Conservation (phyloP, 2,113 vertebrate genomes). For the Lucifuga dentata region DNA sequence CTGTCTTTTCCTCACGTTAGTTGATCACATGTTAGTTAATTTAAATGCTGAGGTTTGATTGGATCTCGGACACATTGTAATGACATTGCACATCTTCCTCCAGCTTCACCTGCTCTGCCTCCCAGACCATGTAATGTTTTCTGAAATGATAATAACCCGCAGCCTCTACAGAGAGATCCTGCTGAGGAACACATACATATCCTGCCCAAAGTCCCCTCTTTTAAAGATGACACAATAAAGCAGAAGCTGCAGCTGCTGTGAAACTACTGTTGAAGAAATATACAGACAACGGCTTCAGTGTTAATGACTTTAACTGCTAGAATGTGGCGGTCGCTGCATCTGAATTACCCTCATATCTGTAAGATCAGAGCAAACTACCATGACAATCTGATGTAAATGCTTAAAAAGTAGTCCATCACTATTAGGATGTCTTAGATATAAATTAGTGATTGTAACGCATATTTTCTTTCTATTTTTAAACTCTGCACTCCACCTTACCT, state of each 20-base stretch:
- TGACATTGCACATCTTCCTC: too few relatives aligned
- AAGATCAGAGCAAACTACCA: conserved; percentile 9
- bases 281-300: conserved; percentile 5
- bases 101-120: conserved; percentile 1
- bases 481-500: conserved; percentile 81
- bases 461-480: conserved; percentile 19
- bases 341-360: conserved; percentile 32
- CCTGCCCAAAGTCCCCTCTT: conserved; percentile 31
- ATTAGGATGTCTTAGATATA: conserved; percentile 7
- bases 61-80: too few relatives aligned
- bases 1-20: too few relatives aligned
- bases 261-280: conserved; percentile 38
- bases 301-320: conserved; percentile 8
- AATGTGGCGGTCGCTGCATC: conserved; percentile 4
- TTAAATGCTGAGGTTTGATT: too few relatives aligned
- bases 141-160: conserved; percentile 38
- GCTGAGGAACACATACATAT: conserved; percentile 9
- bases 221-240: conserved; percentile 26
- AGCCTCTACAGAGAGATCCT: conserved; percentile 15
- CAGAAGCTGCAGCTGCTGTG: conserved; percentile 28
- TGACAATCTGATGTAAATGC: conserved; percentile 35
- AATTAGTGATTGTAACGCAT: conserved; percentile 5
- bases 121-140: conserved; percentile 25
- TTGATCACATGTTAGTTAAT: too few relatives aligned
- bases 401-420: conserved; percentile 8